phyloP scores from a whole-genome alignment of 2,113 vertebrate species.

The Shinisaurus crocodilurus region DNA sequence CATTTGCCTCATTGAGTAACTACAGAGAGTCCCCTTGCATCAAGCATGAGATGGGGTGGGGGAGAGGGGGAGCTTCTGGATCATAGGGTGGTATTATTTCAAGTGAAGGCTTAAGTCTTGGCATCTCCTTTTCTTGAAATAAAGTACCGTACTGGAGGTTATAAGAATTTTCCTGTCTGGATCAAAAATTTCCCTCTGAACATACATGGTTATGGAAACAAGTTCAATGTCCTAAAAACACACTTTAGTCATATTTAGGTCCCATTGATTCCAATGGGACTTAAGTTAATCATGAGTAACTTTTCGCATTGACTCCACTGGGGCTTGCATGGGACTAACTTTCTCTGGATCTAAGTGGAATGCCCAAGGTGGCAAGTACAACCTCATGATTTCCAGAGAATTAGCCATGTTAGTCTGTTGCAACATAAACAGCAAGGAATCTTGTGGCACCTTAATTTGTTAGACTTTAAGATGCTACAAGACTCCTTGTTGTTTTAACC shows the following conservation, averaged over 20 bases:
- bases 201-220: not conserved
- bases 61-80: not conserved
- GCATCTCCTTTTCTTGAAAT: not conserved
- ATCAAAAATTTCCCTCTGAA: not conserved
- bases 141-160: not conserved
- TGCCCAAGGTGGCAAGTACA: not conserved
- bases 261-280: no score
- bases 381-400: no score
- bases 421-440: no score
- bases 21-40: not conserved
- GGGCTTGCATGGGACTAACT: not conserved
- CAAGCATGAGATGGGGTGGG: not conserved
- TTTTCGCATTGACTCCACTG: no score
- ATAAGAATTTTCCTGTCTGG: not conserved
- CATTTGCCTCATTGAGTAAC: not conserved
- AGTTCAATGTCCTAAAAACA: not conserved
- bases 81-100: not conserved
- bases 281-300: no score
- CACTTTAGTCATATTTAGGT: no score
- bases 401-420: no score
- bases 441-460: no score
- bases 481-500: no score
- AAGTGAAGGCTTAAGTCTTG: not conserved
- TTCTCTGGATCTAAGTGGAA: not conserved
- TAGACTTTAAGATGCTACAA: no score